Evolutionary conservation across 2,888 invertebrate species (phyloP).

Genomic region (Drosophila mimica): DNA sequence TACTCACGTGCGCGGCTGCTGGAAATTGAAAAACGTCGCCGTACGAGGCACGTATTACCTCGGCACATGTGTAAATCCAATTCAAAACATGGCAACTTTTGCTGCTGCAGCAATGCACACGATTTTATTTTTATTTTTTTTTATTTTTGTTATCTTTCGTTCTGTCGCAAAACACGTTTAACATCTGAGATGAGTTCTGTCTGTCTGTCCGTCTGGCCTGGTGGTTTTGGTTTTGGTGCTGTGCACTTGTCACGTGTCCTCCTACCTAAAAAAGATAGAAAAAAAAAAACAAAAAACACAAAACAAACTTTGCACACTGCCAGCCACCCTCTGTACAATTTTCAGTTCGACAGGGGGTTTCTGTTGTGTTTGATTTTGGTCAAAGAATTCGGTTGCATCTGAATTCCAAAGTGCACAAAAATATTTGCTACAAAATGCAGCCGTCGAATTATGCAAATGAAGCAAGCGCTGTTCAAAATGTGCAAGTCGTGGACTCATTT

Average conservation of each 20-base stretch:
- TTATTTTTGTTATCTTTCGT: constrained; percentile 1
- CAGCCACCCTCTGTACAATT: constrained; percentile 1
- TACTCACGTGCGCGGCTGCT: constrained; percentile 48
- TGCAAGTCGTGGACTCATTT: constrained; percentile 29
- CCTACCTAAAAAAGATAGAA: not conserved
- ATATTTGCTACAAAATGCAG: constrained; percentile 28
- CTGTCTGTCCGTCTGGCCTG: not conserved
- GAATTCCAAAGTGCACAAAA: constrained; percentile 19
- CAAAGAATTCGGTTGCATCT: constrained; percentile 40
- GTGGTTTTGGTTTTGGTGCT: not conserved
- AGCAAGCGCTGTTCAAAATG: constrained; percentile 32
- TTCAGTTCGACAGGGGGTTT: constrained; percentile 7
- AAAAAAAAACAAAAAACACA: not conserved
- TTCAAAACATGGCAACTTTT: constrained; percentile 69
- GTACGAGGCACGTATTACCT: constrained; percentile 67
- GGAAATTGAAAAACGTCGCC: constrained; percentile 72
- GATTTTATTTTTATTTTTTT: constrained; percentile 28
- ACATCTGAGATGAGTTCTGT: constrained; percentile 28
- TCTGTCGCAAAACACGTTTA: constrained; percentile 44
- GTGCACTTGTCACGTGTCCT: constrained; percentile 50
- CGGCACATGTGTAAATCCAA: constrained; percentile 79
- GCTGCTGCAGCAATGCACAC: constrained; percentile 57
- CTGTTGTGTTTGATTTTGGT: constrained; percentile 60
- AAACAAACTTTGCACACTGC: constrained; percentile 36
- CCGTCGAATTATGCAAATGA: constrained; percentile 47